Percentiles rank a stretch among this genome's conserved stretches.
These are phyloP conservation scores for Zelostemma sp. DNA, from an alignment of 1,140 invertebrate species.

Conservation along the genomic window DNA sequence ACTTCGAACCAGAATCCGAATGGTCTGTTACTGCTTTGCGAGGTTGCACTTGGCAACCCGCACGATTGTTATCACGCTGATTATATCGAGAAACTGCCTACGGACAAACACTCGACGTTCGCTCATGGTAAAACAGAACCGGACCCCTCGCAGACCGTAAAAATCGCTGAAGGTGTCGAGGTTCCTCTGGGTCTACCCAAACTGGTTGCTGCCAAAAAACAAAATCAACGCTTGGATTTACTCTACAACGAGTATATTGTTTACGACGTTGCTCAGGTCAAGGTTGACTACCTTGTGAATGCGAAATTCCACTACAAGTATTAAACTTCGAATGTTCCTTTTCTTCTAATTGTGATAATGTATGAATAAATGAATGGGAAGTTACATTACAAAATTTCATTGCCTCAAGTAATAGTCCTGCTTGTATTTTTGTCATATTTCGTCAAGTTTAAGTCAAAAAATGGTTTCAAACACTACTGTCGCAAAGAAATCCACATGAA, in stretches of 20 bases:
- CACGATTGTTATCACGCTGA: slow-evolving; percentile 80
- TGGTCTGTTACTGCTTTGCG: slow-evolving; percentile 91
- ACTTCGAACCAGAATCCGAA: slow-evolving; percentile 78
- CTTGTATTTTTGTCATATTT: too few species aligned
- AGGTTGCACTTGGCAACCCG: slow-evolving; percentile 96
- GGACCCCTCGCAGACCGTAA: slow-evolving; percentile 69
- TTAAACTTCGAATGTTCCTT: too few species aligned
- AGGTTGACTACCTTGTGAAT: slow-evolving; percentile 83
- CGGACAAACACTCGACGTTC: slow-evolving; percentile 83
- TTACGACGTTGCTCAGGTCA: slow-evolving; percentile 91
- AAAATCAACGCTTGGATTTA: slow-evolving; percentile 70
- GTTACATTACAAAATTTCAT: too few species aligned
- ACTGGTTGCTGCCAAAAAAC: too few species aligned
- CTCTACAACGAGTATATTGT: slow-evolving; percentile 95
- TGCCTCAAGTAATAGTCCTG: too few species aligned
- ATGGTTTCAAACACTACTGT: too few species aligned
- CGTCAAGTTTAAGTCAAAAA: too few species aligned
- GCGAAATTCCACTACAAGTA: slow-evolving; percentile 83
- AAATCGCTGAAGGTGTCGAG: slow-evolving; percentile 74
- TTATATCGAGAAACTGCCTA: slow-evolving; percentile 83
- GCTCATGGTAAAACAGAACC: slow-evolving; percentile 85
- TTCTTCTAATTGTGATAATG: too few species aligned
- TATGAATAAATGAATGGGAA: too few species aligned
- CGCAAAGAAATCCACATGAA: too few species aligned
- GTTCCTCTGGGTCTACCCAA: slow-evolving; percentile 80